Conservation (phyloP, 2,113 vertebrate genomes). For the Pteruthius melanotis region DNA sequence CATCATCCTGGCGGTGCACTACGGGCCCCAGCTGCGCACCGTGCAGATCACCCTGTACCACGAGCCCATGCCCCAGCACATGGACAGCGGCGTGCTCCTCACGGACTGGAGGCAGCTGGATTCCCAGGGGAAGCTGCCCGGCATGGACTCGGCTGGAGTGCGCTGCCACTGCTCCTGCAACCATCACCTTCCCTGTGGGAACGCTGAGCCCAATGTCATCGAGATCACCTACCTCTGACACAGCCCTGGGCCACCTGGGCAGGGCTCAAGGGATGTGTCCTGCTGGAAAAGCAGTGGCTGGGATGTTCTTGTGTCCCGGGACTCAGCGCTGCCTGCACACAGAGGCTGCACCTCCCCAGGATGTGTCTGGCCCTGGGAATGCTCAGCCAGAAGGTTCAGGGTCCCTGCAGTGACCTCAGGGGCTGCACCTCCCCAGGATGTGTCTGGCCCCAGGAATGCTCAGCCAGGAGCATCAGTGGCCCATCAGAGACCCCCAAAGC, state of each 20-base stretch:
- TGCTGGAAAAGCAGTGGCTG: fast-evolving
- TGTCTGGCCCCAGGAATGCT: neutral
- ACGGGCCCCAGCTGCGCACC: slow-evolving; percentile 58
- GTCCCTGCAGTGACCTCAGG: neutral
- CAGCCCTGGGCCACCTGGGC: neutral
- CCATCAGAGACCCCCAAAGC: neutral
- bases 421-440: neutral
- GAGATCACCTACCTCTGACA: slow-evolving; percentile 71
- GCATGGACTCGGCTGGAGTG: fast-evolving
- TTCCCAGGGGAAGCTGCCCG: neutral
- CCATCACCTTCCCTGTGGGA: neutral
- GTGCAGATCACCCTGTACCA: slow-evolving; percentile 47
- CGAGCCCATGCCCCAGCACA: slow-evolving; percentile 30
- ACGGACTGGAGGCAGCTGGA: slow-evolving; percentile 50
- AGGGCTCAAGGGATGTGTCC: fast-evolving
- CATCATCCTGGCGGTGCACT: slow-evolving; percentile 66
- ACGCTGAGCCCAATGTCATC: neutral
- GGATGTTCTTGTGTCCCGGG: fast-evolving
- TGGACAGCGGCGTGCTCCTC: slow-evolving; percentile 51
- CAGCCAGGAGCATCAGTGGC: neutral
- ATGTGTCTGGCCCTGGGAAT: neutral
- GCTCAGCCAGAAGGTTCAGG: neutral
- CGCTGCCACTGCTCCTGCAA: slow-evolving; percentile 6
- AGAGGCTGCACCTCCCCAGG: neutral
- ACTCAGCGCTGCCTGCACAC: fast-evolving